Evolutionary conservation across 2,113 vertebrate genomes (phyloP), one percentile per base, ranked within the genome.

Genomic region (Callipepla californica): DNA sequence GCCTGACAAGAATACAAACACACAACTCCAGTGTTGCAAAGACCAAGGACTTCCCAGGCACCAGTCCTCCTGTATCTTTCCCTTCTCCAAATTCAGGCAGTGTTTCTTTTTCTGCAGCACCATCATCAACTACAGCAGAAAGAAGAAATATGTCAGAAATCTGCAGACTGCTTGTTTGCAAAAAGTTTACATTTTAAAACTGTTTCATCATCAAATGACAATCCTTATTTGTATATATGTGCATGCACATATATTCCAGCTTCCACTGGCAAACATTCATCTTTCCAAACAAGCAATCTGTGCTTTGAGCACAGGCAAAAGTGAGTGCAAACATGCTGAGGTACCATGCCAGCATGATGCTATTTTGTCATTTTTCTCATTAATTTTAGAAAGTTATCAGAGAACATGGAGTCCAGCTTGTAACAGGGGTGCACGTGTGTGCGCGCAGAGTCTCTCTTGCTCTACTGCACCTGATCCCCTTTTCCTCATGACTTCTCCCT

Each of bases 51-150:
- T 97, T 98, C 13, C 99, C 99, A 40, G 99, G 98, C 65, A 99
- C 97, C 93, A 99, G 96, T 58, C 98, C 99, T 38, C 99, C 99
- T 2, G 99, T 99, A 89, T 99, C 99, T 88, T 98, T 98, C 21
- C 99, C 99, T 95, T 99, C 99, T 20, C 99, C 99, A 87, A 99
- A 99, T 94, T 99, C 99, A 10, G 99, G 99, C 50, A 99, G 89
- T 0, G 98, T 99, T 97, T 99, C 99, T 96, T 99, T 99, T 97
- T 99, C 99, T n/a, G 98, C 98, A 40, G 99, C 99, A 3, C 99
- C 99, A 91, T 99, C 99, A 83, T 99, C 99, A 95, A 99, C 99
- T 99, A 89, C 53, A 97, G 96, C 36, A 91, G 74, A 96, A 92
- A 89, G 76, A 48, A 90, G 26, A 74, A 91, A 51, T n/a, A 72